A percentile compares a stretch with the other conserved stretches of the same genome.
phyloP scores from a whole-genome alignment of 1,140 invertebrate genomes.

The Drosophila serrata region DNA sequence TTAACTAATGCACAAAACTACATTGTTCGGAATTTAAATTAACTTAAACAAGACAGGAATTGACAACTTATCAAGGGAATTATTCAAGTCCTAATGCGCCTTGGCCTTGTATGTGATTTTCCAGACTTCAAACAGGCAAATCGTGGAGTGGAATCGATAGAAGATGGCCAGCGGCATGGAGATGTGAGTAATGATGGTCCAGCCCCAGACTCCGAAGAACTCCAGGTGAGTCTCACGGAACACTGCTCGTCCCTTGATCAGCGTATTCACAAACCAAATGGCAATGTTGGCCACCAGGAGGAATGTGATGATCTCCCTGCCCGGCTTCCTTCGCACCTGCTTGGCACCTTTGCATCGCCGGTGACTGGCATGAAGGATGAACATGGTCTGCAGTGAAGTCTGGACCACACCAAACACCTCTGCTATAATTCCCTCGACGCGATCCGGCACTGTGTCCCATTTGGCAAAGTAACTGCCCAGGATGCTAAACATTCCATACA shows the following conservation, averaged over 20 bases:
- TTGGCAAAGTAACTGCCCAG: constrained; percentile 92
- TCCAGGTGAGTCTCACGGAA: constrained; percentile 91
- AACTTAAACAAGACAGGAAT: constrained; percentile 19
- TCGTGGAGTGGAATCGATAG: constrained; percentile 96
- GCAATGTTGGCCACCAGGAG: constrained; percentile 94
- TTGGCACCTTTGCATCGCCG: constrained; percentile 88
- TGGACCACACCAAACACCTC: constrained; percentile 89
- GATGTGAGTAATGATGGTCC: constrained; percentile 95
- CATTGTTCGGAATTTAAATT: constrained; percentile 5
- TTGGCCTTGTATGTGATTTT: constrained; percentile 94
- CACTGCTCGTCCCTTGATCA: constrained; percentile 93
- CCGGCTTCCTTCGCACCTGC: constrained; percentile 90
- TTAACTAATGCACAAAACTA: constrained; percentile 19
- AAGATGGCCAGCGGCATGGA: constrained; percentile 95
- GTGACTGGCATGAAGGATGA: constrained; percentile 94
- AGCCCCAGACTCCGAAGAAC: constrained; percentile 94
- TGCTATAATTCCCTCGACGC: constrained; percentile 87
- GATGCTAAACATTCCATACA: constrained; percentile 95
- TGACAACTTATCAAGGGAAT: neutral
- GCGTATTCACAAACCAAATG: constrained; percentile 94
- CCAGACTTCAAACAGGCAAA: constrained; percentile 98
- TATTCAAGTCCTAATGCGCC: constrained; percentile 56
- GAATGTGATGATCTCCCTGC: constrained; percentile 93
- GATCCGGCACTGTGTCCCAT: constrained; percentile 86
- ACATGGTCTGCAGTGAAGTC: constrained; percentile 92